Evolutionary conservation across 2,797 vertebrate species (phyloP).

Genomic region (Eulemur mongoz): DNA sequence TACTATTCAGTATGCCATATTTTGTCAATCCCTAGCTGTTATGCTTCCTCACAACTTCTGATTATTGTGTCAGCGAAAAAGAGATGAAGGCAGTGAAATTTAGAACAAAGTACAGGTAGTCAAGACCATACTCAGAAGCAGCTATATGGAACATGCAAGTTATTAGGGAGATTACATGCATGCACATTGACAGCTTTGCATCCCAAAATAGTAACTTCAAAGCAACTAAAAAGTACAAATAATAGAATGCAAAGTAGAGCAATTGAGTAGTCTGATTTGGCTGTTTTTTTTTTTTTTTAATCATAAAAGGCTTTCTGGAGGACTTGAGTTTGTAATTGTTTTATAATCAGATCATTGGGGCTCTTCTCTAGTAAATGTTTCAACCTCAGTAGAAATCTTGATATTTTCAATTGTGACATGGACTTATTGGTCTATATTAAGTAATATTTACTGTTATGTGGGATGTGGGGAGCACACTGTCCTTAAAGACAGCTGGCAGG

Average conservation of each 20-base stretch:
- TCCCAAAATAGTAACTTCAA: constrained; percentile 9
- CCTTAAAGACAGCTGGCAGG: constrained; percentile 16
- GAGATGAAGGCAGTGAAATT: background rate
- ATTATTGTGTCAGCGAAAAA: constrained; percentile 28
- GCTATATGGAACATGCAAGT: background rate
- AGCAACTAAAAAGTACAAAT: background rate
- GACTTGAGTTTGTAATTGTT: background rate
- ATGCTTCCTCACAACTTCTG: background rate
- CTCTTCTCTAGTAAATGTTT: background rate
- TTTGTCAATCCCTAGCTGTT: constrained; percentile 26
- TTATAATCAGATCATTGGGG: background rate
- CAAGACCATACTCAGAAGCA: background rate
- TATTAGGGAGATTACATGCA: background rate
- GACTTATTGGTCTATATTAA: constrained; percentile 25
- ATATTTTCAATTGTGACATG: constrained; percentile 38
- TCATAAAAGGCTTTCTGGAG: background rate
- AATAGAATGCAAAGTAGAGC: background rate
- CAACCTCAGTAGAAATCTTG: background rate
- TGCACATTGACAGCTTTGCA: background rate
- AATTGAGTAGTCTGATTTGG: background rate
- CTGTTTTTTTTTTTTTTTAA: background rate
- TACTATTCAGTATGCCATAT: constrained; percentile 18
- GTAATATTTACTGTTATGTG: constrained; percentile 29
- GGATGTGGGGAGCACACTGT: background rate
- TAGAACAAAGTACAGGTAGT: background rate